These are phyloP conservation scores for Orthonyx spaldingii DNA, from an alignment of 2,113 vertebrate species.

Conservation along the genomic window DNA sequence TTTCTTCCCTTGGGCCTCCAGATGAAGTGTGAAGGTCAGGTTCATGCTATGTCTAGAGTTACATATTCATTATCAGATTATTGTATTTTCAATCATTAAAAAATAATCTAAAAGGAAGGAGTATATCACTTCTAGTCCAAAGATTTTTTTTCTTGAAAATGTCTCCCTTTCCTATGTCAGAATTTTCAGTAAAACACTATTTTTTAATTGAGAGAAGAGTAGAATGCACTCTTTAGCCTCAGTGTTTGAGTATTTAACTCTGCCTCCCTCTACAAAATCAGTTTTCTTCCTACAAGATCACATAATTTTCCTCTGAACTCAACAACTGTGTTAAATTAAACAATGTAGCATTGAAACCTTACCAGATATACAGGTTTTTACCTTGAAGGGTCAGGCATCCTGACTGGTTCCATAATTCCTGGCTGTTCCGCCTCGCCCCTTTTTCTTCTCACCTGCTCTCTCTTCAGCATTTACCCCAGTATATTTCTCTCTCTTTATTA, in stretches of 20 bases:
- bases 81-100: background rate
- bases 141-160: background rate
- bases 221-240: background rate
- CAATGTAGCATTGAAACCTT: background rate
- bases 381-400: background rate
- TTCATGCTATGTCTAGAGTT: background rate
- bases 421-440: rapidly evolving
- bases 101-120: background rate
- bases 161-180: background rate
- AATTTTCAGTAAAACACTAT: background rate
- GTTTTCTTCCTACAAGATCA: background rate
- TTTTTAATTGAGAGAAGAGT: background rate
- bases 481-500: background rate
- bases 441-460: background rate
- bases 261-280: background rate
- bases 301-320: background rate
- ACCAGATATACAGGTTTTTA: background rate
- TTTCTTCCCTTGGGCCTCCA: background rate
- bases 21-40: background rate
- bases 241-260: background rate
- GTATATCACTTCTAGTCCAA: background rate
- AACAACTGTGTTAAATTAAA: background rate
- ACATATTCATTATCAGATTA: background rate
- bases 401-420: background rate
- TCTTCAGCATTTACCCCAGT: background rate